Evolutionary conservation across 2,888 invertebrate genomes (phyloP).

Genomic region (Brachypalpus laphriformis): DNA sequence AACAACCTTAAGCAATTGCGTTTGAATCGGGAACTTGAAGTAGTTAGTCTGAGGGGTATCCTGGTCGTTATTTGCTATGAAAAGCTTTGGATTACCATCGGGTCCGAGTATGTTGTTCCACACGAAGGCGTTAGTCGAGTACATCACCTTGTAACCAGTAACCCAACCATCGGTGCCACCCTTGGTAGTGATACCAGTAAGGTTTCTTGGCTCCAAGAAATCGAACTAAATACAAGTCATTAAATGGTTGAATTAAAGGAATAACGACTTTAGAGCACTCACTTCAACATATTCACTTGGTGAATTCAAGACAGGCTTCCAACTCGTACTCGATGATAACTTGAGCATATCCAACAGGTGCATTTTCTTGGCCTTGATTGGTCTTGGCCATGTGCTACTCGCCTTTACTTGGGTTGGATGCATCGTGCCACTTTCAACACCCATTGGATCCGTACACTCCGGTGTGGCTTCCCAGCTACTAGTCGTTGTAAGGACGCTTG

Average conservation of each 20-base stretch:
- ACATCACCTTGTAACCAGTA: conserved; percentile 88
- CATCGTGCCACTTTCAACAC: conserved; percentile 86
- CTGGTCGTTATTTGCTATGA: conserved; percentile 89
- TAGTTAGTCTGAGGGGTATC: conserved; percentile 85
- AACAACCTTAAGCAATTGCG: conserved; percentile 88
- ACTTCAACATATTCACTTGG: conserved; percentile 89
- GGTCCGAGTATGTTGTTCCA: conserved; percentile 88
- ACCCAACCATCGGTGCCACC: conserved; percentile 90
- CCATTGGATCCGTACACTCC: conserved; percentile 89
- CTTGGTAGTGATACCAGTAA: conserved; percentile 91
- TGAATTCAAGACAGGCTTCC: conserved; percentile 88
- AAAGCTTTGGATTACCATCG: conserved; percentile 84
- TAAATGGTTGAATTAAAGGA: too few relatives aligned
- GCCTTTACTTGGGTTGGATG: conserved; percentile 85
- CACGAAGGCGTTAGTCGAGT: conserved; percentile 87
- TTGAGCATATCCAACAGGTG: conserved; percentile 80
- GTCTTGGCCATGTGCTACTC: conserved; percentile 79
- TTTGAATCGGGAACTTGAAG: conserved; percentile 89
- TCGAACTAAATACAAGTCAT: too few relatives aligned
- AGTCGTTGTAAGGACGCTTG: conserved; percentile 27
- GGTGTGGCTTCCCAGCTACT: conserved; percentile 73
- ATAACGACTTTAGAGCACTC: too few relatives aligned
- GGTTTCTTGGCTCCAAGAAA: conserved; percentile 88
- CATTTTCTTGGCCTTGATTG: conserved; percentile 77
- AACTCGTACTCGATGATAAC: conserved; percentile 83